Evolutionary conservation across 1,140 invertebrate genomes (phyloP).

Genomic region (Micrasema longulum): DNA sequence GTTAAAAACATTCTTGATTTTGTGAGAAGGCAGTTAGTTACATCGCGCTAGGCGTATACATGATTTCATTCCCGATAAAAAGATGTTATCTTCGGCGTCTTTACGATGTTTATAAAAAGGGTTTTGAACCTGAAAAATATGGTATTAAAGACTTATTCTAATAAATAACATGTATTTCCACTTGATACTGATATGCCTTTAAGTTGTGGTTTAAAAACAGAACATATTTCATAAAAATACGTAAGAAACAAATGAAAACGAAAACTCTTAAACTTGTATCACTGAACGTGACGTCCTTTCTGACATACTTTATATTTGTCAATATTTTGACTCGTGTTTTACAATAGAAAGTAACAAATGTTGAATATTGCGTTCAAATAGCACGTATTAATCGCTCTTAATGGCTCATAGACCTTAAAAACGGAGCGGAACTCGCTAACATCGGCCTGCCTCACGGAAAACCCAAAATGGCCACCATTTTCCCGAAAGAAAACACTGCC

Average conservation of each 20-base stretch:
- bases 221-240: background rate
- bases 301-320: constrained; percentile 21
- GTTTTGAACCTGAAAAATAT: background rate
- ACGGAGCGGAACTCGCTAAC: constrained; percentile 17
- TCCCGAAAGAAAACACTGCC: constrained; percentile 43
- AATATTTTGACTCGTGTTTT: background rate
- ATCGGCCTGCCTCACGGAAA: constrained; percentile 38
- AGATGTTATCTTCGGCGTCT: constrained; percentile 2
- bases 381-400: background rate
- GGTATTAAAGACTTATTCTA: background rate
- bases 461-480: constrained; percentile 46
- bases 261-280: constrained; percentile 12
- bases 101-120: constrained; percentile 29
- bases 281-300: constrained; percentile 26
- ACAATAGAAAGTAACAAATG: background rate
- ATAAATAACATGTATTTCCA: too few relatives aligned
- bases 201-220: background rate
- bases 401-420: constrained; percentile 1
- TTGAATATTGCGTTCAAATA: background rate
- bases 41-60: constrained; percentile 1
- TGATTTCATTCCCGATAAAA: constrained; percentile 13
- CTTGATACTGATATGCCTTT: background rate
- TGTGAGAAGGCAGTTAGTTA: background rate
- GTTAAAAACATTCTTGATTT: background rate
- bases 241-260: constrained; percentile 29